Evolutionary conservation across 1,140 invertebrate genomes (phyloP), one percentile per base, ranked within the genome.

Genomic region (Fopius arisanus): DNA sequence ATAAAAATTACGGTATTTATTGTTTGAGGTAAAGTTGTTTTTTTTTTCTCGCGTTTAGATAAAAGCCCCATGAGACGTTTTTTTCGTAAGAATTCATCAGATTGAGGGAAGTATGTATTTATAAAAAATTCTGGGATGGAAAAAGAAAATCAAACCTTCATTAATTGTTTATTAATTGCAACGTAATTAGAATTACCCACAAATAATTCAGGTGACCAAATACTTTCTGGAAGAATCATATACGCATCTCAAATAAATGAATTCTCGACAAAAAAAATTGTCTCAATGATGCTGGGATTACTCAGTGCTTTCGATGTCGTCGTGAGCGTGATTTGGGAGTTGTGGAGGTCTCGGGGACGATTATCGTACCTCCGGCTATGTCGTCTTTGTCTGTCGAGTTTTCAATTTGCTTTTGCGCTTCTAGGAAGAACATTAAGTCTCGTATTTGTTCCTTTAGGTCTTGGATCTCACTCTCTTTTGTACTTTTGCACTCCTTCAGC

Each of bases 341-440:
- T 63, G 65, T 73, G 12, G 67, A 67, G 1, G 72, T 65, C 76
- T 81, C 78, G 29, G 78, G 83, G 5, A 85, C 87, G n/a, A 93
- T 88, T 9, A 93, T 91, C 4, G 95, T 92, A 14, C 91, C 91
- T 21, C 94, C 93, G 0, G 91, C 90, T 33, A 95, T 92, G 80
- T 96, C 94, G 43, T 94, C 91, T 63, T 89, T 89, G 16, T 92
- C 75, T 12, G 89, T 88, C 0, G 91, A 92, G 73, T 91, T 90
- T 74, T 90, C 90, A 76, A 92, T 91, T 76, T 89, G 88, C 21
- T 93, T 90, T 81, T 95, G 93, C 9, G 96, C 96, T 79, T 98
- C 96, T 68, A 99, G 90, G 84, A 94, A 98, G 88, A 98, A 97
- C 96, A 99, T 98, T 0, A 99, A 89, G 90, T 99, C 97, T 12